Base-by-base conservation (phyloP, 2,888 invertebrate species). In the Volucella inflata region DNA sequence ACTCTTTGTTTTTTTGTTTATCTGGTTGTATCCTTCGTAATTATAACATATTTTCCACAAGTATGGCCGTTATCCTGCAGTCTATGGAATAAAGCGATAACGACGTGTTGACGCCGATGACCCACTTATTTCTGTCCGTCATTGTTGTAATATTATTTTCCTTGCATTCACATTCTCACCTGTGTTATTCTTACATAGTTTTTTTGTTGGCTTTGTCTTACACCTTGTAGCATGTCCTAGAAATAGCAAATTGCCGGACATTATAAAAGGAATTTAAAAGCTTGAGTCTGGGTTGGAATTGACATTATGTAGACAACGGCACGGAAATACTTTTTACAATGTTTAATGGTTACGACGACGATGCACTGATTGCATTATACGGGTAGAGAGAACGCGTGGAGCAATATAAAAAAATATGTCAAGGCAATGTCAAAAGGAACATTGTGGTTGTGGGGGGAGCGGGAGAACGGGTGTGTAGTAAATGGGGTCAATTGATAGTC, bases 161-260 rank as follows among this genome's bases (percentile, higher is more conserved):
- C 57, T 42, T 50, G 40, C 42, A 50, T 51, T 3, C 40, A 21
- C 38, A 12, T 48, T 59, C 38, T 48, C 68, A 59, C 62, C 60
- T 10, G 42, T 55, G 40, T 57, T 53, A 50, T 75, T 51, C 76
- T 76, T 64, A 62, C 11, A 67, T 59, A 53, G 53, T 38, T 12
- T 51, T 16, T 1, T n/a, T 12, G 14, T 60, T 53, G n/a, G n/a
- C 36, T 72, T 14, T 65, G 64, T 57, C 16, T 42, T 16, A 14
- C 16, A 44, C 14, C 68, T n/a, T 59, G 57, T 62, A 11, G 70
- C 21, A 57, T 68, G 64, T 64, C 68, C 68, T 70, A 55, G 17
- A 53, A 75, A 70, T 59, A 17, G 70, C 70, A 81, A 81, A 71
- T 70, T 76, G 81, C 40, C 44, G 51, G 65, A 53, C 70, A 76